Evolutionary conservation across 2,797 vertebrate species (phyloP), one percentile per base, ranked within the genome.

Genomic region (Bradypodion pumilum): DNA sequence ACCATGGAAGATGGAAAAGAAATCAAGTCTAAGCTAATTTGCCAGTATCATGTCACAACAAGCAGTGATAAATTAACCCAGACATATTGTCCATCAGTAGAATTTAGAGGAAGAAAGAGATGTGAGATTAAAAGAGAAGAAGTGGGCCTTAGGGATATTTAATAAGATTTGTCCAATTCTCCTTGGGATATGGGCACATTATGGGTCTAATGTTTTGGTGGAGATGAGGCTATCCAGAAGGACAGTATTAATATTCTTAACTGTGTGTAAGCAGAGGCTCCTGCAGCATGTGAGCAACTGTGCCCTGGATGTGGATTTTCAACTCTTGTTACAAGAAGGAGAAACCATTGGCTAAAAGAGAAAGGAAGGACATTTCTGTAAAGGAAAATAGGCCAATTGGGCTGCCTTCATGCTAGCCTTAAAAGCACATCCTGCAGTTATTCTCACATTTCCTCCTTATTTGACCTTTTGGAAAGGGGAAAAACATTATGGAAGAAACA

Each of bases 41-140:
- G 0, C 5, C 46, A 82, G n/a, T 44, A 27, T 23, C 46, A 42
- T 52, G 79, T 86, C 74, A 77, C 59, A 78, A 62, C 74, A 73
- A 75, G 0, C 7, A 40, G 37, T 21, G 32, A 35, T 0, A 5
- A 6, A 15, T 29, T 77, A 0, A 7, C 1, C 7, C 40, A 78
- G 90, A 46, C 73, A 77, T 74, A 8, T 69, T 7, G 69, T 46
- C 76, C 32, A 78, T 78, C 66, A 78, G 56, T 70, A 62, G 52
- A 40, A 63, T 69, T 19, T 81, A 56, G 52, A 46, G 86, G 68
- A 60, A 72, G 56, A 81, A 44, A 49, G 59, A 8, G 56, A 77
- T 4, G 10, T 49, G 59, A n/a, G 83, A 0, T n/a, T 69, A 2
- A 2, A 72, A 19, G 7, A 82, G 49, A 52, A 78, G 4, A 42